A percentile compares a stretch with the other conserved stretches of the same genome.
These are phyloP conservation scores for Cacatua alba DNA, from an alignment of 2,113 vertebrate species.

Conservation along the genomic window DNA sequence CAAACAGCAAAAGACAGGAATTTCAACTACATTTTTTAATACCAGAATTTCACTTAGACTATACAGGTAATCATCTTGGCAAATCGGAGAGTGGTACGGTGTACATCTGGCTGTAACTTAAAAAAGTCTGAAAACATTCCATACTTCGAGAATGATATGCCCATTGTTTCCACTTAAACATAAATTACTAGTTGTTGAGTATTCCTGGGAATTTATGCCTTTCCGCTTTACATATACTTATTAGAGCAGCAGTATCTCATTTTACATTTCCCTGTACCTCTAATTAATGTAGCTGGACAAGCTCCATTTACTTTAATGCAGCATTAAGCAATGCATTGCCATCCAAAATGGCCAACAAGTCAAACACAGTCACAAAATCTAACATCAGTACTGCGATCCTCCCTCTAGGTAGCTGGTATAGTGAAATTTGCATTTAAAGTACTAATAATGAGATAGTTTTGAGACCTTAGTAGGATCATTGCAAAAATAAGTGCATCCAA, in stretches of 20 bases:
- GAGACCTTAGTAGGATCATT: not conserved
- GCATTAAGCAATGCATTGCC: not conserved
- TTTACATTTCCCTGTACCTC: not conserved
- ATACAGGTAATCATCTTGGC: not conserved
- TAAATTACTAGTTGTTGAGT: not conserved
- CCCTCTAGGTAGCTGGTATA: not conserved
- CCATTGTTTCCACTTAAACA: not conserved
- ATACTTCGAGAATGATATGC: not conserved
- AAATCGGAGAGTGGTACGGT: not conserved
- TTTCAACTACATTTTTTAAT: not conserved
- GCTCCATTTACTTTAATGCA: not conserved
- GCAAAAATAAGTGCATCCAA: not conserved
- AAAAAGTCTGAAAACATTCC: not conserved
- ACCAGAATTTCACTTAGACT: not conserved
- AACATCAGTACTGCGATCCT: not conserved
- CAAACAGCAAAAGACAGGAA: not conserved
- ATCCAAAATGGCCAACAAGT: not conserved
- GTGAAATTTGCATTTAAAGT: not conserved
- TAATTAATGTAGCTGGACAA: not conserved
- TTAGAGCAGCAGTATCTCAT: not conserved
- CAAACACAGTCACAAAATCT: not conserved
- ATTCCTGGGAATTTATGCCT: not conserved
- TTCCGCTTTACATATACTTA: not conserved
- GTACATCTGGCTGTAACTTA: not conserved
- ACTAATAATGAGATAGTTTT: not conserved